Evolutionary conservation across 2,888 invertebrate genomes (phyloP).

Genomic region (Stenichneumon culpator): DNA sequence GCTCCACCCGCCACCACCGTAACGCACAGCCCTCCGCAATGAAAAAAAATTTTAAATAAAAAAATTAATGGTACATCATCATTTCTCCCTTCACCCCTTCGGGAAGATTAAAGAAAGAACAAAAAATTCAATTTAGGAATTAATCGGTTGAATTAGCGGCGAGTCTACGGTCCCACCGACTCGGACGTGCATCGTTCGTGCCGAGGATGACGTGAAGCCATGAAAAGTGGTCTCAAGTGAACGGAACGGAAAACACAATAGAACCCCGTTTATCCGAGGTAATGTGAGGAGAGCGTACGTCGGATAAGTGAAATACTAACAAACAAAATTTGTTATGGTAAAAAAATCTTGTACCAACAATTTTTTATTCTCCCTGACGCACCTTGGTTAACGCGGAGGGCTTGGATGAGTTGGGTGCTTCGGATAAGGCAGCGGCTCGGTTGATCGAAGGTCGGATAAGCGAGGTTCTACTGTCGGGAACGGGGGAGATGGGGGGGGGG

Average conservation of each 20-base stretch:
- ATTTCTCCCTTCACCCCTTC: slow-evolving; percentile 49
- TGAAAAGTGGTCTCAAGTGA: neutral
- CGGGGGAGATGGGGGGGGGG: slow-evolving; percentile 5
- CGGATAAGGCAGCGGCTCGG: too few relatives aligned
- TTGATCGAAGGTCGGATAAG: too few relatives aligned
- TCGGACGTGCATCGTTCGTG: neutral
- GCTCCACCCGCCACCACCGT: neutral
- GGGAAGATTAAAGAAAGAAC: neutral
- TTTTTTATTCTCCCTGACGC: too few relatives aligned
- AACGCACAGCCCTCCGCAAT: slow-evolving; percentile 50
- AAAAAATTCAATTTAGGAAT: neutral
- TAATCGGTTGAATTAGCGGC: slow-evolving; percentile 4
- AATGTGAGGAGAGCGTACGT: neutral
- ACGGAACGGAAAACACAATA: neutral
- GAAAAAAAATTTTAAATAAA: neutral
- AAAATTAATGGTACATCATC: slow-evolving; percentile 62
- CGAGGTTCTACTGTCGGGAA: too few relatives aligned
- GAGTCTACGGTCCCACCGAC: neutral
- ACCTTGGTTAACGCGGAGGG: too few relatives aligned
- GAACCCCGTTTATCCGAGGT: neutral
- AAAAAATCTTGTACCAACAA: too few relatives aligned
- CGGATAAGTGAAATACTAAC: too few relatives aligned
- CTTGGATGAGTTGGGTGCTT: too few relatives aligned
- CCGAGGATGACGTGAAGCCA: neutral
- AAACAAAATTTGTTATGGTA: too few relatives aligned